Evolutionary conservation across 2,888 invertebrate genomes (phyloP), one percentile per base, ranked within the genome.

Genomic region (Phengaris arion): DNA sequence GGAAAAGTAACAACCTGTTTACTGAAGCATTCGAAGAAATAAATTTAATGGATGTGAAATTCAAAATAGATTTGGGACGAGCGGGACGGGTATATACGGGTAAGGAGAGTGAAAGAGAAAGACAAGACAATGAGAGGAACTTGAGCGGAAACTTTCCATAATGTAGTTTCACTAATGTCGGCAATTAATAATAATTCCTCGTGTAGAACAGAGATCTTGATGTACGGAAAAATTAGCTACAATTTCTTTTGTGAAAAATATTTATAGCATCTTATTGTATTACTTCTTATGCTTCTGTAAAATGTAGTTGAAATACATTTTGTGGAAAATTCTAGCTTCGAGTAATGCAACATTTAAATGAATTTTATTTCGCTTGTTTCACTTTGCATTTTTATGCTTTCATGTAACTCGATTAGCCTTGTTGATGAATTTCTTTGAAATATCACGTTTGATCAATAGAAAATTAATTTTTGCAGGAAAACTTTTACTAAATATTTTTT

Each of bases 101-200:
- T n/a, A 51, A 64, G 57, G 68, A 68, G 79, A 74, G 76, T 55
- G 78, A 80, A 78, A 77, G 78, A 78, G 81, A 79, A 55, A 74
- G 55, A 76, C 15, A 70, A 76, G 48, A 74, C 73, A 72, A 69
- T 77, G 46, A 57, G 22, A 70, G 75, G 57, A 70, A 70, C 74
- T 77, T 77, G 77, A 74, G 79, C 80, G 84, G 83, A 83, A 85
- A 83, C 83, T 82, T 83, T 82, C 82, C 81, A 81, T 79, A 78
- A 80, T 83, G 82, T 83, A 84, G 83, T 85, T 83, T 84, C 82
- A 83, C 84, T 85, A 83, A 81, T 78, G 80, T 80, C 79, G 75
- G 78, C 78, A 79, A 78, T 81, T 81, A 79, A 80, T 77, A 76
- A 74, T 77, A 69, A 72, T 76, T 77, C 76, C 76, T 73, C 52